These are phyloP conservation scores for cattle (Bos taurus) DNA, from an alignment of 2,113 vertebrate genomes.

Conservation along the genomic window ARS-UCD2.0 NC_037333.1:116389501-116390000, in stretches of 20 bases:
- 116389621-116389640: neutral
- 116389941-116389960: neutral
- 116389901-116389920: neutral
- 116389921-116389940: fast-evolving
- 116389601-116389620: neutral
- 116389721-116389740: neutral
- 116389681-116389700: neutral
- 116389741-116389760: fast-evolving
- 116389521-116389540: neutral
- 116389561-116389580: neutral
- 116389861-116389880: fast-evolving
- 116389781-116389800: fast-evolving
- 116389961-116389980: conserved; percentile 60
- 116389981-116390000: neutral
- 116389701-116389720: neutral
- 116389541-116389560: conserved; percentile 77
- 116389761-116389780: neutral
- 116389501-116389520: neutral
- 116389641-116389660: neutral
- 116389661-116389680: neutral
- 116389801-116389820: fast-evolving
- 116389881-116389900: fast-evolving
- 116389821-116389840: neutral
- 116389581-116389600: neutral
- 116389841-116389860: neutral